Conservation (phyloP, 2,113 vertebrate species). For the Nothocercus nigrocapillus region DNA sequence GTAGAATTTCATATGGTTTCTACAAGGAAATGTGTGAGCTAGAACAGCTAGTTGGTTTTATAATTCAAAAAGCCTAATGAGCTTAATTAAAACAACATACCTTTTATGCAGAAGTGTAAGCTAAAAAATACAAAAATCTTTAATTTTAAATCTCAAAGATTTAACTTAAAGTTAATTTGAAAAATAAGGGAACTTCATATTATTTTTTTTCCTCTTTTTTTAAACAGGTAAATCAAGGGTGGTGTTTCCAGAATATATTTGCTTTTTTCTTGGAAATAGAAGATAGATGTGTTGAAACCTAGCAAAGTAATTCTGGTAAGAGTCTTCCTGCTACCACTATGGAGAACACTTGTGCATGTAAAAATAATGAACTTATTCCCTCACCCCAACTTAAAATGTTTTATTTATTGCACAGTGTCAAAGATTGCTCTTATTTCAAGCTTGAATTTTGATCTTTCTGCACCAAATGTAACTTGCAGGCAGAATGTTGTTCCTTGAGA, state of each 20-base stretch:
- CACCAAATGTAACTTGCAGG: too few relatives aligned
- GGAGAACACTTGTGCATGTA: background rate
- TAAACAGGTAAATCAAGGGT: slow-evolving; percentile 22
- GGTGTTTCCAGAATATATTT: background rate
- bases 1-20: background rate
- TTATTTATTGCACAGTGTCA: too few relatives aligned
- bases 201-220: background rate
- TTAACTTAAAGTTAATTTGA: background rate
- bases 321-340: background rate
- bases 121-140: background rate
- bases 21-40: background rate
- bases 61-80: background rate
- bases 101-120: background rate
- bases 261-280: background rate
- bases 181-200: background rate
- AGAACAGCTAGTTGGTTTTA: background rate
- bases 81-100: background rate
- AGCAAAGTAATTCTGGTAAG: slow-evolving; percentile 60
- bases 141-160: background rate
- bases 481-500: background rate
- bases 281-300: slow-evolving; percentile 50
- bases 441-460: too few relatives aligned
- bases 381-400: background rate
- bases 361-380: background rate
- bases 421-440: too few relatives aligned